Evolutionary conservation across 2,113 vertebrate genomes (phyloP).

Genomic region (Tonatia bakeri): DNA sequence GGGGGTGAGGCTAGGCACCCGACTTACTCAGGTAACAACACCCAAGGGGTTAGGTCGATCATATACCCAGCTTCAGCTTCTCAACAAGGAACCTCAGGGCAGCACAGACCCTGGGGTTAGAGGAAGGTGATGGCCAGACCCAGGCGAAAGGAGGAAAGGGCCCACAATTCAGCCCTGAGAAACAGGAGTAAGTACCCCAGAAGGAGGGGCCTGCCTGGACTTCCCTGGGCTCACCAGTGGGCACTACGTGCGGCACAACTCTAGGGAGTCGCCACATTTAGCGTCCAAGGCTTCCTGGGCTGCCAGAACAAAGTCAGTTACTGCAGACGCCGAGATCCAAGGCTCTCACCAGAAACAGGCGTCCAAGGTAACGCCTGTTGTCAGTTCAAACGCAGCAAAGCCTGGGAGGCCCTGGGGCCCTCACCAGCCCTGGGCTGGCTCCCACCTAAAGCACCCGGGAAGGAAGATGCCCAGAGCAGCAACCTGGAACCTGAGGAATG

Average conservation of each 20-base stretch:
- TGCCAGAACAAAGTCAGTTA: background rate
- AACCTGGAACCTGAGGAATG: background rate
- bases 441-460: background rate
- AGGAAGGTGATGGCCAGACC: background rate
- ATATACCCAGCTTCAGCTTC: constrained; percentile 39
- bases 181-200: background rate
- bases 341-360: background rate
- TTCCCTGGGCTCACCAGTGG: background rate
- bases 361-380: background rate
- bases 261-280: background rate
- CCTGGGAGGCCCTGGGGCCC: background rate
- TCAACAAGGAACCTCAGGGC: constrained; percentile 37
- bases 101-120: background rate
- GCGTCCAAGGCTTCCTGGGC: background rate
- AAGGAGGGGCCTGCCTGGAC: background rate
- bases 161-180: background rate
- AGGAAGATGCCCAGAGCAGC: background rate
- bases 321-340: background rate
- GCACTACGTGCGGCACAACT: background rate
- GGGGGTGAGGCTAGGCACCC: constrained; percentile 18
- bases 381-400: background rate
- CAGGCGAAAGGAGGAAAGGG: background rate
- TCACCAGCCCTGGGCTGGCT: background rate
- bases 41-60: background rate
- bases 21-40: constrained; percentile 7